Evolutionary conservation across 2,797 vertebrate species (phyloP), one percentile per base, ranked within the genome.

Genomic region (Lepilemur ruficaudatus): DNA sequence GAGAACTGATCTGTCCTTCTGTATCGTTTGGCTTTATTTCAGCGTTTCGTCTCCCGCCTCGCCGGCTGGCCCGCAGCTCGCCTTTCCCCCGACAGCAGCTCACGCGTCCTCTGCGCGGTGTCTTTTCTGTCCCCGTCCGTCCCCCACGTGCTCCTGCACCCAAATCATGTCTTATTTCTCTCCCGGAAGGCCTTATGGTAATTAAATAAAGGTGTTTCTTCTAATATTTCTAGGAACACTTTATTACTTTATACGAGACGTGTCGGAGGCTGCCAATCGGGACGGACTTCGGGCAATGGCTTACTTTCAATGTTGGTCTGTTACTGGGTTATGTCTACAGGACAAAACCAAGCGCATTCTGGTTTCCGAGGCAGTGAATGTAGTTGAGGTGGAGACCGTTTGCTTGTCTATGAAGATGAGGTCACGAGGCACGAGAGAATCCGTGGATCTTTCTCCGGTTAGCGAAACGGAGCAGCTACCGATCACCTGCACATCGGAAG

Each of bases 161-260:
- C 97, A 97, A 97, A 95, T 95, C 97, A 97, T 55, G 95, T 88
- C 97, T 97, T 96, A 96, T 96, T 95, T 97, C 94, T 94, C 67
- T 97, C 96, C 95, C 57, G 28, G 96, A 96, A 97, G 95, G 93
- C 95, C 96, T 95, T 82, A 82, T 89, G 91, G 96, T 97, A 96
- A 97, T 97, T 97, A 97, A 98, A 97, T 97, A 97, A 96, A 43
- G 79, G 93, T 85, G 93, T 97, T 98, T 94, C 96, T 97, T 91
- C 97, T 97, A 95, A 97, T 97, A 96, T 97, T 97, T 97, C 97
- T 97, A 97, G 97, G 96, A 97, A 96, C 95, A 97, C 96, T 97
- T 97, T 96, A 95, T 97, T 97, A 97, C 97, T 97, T 97, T 97
- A 95, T 90, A 79, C 69, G 55, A 70, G 97, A 73, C 65, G 32